A percentile compares a stretch with the other conserved stretches of the same genome.
Evolutionary conservation across 2,797 vertebrate species (phyloP).

Genomic region (Syngnathus rostellatus): DNA sequence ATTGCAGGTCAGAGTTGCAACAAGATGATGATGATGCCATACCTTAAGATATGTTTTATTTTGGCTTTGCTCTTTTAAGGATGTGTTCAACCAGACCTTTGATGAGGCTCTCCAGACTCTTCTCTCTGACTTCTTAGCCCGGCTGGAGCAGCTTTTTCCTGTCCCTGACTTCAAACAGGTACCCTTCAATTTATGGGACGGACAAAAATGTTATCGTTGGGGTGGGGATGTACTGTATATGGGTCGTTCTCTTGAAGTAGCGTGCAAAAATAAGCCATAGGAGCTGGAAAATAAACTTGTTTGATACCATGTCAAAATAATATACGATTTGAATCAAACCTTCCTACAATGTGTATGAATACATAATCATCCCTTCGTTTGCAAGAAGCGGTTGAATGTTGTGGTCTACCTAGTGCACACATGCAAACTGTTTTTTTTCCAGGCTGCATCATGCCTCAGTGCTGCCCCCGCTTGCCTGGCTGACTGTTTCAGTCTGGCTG

Average conservation of each 20-base stretch:
- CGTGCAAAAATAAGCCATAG: too few relatives aligned
- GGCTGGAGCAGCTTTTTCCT: slow-evolving; percentile 53
- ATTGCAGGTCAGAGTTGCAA: slow-evolving; percentile 35
- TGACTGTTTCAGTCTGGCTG: slow-evolving; percentile 32
- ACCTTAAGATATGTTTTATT: neutral
- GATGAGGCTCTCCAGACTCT: slow-evolving; percentile 50
- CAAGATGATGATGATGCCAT: neutral
- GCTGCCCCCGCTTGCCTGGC: slow-evolving; percentile 33
- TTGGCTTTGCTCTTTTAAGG: slow-evolving; percentile 27
- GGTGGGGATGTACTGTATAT: neutral
- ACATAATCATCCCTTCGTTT: too few relatives aligned
- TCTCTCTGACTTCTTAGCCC: slow-evolving; percentile 51
- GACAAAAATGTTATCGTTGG: neutral
- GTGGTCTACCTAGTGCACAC: too few relatives aligned
- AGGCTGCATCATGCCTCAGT: slow-evolving; percentile 46
- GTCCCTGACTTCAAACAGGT: slow-evolving; percentile 60
- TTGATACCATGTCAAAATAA: too few relatives aligned
- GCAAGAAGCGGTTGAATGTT: too few relatives aligned
- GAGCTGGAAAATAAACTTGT: too few relatives aligned
- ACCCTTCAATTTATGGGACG: neutral
- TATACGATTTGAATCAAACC: too few relatives aligned
- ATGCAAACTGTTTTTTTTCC: neutral
- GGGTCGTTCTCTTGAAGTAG: too few relatives aligned
- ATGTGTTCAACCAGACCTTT: slow-evolving; percentile 48
- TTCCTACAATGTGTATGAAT: too few relatives aligned